Evolutionary conservation across 2,797 vertebrate genomes (phyloP).

Genomic region (Carapus acus): DNA sequence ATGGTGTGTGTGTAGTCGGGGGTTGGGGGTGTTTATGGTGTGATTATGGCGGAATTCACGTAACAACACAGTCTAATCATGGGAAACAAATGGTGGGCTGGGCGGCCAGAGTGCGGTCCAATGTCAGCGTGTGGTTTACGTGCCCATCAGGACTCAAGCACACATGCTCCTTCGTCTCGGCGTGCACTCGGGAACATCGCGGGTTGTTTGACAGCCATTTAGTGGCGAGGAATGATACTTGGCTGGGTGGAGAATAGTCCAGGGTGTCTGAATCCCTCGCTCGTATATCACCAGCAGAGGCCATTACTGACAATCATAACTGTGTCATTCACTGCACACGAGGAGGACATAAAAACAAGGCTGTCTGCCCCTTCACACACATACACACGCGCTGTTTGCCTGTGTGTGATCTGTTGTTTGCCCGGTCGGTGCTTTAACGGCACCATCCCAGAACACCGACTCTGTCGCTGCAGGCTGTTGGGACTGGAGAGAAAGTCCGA

Average conservation of each 20-base stretch:
- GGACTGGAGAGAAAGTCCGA: too few species aligned
- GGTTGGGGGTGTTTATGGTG: constrained; percentile 38
- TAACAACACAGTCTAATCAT: constrained; percentile 49
- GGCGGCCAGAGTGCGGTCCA: constrained; percentile 14
- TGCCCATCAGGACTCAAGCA: constrained; percentile 33
- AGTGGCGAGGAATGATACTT: constrained; percentile 32
- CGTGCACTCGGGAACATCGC: constrained; percentile 13
- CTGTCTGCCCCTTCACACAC: constrained; percentile 10
- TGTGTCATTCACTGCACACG: constrained; percentile 37
- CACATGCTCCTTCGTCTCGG: not conserved
- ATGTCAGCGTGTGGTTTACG: constrained; percentile 28
- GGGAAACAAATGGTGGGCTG: constrained; percentile 40
- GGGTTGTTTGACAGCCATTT: constrained; percentile 34
- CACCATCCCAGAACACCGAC: constrained; percentile 2
- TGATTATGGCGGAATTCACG: constrained; percentile 47
- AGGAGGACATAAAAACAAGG: constrained; percentile 31
- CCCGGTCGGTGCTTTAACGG: constrained; percentile 8
- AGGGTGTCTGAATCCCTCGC: constrained; percentile 30
- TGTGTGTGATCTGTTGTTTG: not conserved
- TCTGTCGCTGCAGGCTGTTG: constrained; percentile 2
- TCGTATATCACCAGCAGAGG: constrained; percentile 40
- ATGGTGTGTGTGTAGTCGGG: too few species aligned
- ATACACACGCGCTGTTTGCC: not conserved
- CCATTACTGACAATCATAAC: constrained; percentile 49
- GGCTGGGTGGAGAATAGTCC: constrained; percentile 27